Conservation (phyloP, 2,888 invertebrate genomes). For the Thymelicus lineola region DNA sequence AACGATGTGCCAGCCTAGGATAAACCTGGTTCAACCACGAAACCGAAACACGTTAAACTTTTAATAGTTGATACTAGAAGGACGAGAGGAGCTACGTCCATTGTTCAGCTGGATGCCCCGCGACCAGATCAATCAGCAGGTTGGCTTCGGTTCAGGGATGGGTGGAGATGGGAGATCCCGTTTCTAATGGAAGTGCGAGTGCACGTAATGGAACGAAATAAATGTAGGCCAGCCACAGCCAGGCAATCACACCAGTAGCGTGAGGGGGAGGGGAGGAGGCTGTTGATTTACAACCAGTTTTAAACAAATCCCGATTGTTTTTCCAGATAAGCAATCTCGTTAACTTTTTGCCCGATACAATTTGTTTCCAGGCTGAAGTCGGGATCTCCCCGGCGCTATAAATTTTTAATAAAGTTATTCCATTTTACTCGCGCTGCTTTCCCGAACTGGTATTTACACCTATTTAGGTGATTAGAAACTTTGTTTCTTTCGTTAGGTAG, state of each 20-base stretch:
- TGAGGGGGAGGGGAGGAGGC: not conserved
- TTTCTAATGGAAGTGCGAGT: not conserved
- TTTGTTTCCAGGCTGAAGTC: constrained; percentile 27
- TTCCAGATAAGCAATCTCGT: constrained; percentile 32
- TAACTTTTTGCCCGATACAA: constrained; percentile 34
- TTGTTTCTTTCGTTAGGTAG: not conserved
- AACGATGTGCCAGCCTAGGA: too few relatives aligned
- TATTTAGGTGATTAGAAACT: not conserved
- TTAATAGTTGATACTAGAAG: too few relatives aligned
- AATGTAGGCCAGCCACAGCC: not conserved
- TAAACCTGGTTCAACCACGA: too few relatives aligned
- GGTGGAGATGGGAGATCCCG: too few relatives aligned
- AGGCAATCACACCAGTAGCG: not conserved
- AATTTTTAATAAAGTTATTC: constrained; percentile 36
- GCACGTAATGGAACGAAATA: constrained; percentile 7
- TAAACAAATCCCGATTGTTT: constrained; percentile 37
- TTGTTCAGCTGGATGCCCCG: too few relatives aligned
- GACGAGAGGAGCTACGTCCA: too few relatives aligned
- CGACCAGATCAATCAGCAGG: too few relatives aligned
- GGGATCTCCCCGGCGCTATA: constrained; percentile 31
- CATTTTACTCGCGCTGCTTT: constrained; percentile 22
- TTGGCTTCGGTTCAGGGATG: too few relatives aligned
- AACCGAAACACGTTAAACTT: too few relatives aligned
- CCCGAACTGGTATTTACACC: not conserved
- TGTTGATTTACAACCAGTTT: constrained; percentile 33